Conservation (phyloP, 2,888 invertebrate genomes). For the Agrilus cyanescens region DNA sequence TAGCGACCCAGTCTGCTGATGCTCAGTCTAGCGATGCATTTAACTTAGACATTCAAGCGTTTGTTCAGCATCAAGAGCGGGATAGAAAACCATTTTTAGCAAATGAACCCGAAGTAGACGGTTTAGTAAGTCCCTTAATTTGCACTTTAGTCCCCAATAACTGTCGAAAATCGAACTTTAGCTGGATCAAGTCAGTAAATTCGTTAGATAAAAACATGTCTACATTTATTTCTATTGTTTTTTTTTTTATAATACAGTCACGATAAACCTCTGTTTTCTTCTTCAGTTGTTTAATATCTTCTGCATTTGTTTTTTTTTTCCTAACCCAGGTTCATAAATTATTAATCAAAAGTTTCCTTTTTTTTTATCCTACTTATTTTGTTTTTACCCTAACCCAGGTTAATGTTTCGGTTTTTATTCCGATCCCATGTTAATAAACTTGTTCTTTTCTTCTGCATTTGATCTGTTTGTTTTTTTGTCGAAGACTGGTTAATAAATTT, state of each 20-base stretch:
- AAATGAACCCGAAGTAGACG: constrained; percentile 90
- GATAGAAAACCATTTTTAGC: constrained; percentile 77
- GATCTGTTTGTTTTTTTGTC: too few relatives aligned
- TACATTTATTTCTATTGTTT: too few relatives aligned
- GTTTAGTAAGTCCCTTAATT: constrained; percentile 55
- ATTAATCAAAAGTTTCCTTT: background rate
- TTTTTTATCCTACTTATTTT: background rate
- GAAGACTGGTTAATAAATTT: too few relatives aligned
- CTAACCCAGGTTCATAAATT: background rate
- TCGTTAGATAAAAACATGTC: too few relatives aligned
- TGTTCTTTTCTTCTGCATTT: too few relatives aligned
- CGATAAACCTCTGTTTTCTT: too few relatives aligned
- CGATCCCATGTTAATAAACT: too few relatives aligned
- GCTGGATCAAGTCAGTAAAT: too few relatives aligned
- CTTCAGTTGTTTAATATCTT: background rate
- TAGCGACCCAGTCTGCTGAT: constrained; percentile 88
- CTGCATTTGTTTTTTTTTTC: background rate
- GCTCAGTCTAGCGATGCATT: constrained; percentile 64
- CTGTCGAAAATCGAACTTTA: too few relatives aligned
- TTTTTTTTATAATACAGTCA: too few relatives aligned
- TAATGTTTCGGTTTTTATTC: too few relatives aligned
- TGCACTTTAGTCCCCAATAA: background rate
- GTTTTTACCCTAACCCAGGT: too few relatives aligned
- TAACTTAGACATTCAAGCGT: constrained; percentile 79
- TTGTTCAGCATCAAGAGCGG: constrained; percentile 80